phyloP scores from a whole-genome alignment of 37 sponge, comb jelly and placozoan species.

The Axinella damicornis region DNA sequence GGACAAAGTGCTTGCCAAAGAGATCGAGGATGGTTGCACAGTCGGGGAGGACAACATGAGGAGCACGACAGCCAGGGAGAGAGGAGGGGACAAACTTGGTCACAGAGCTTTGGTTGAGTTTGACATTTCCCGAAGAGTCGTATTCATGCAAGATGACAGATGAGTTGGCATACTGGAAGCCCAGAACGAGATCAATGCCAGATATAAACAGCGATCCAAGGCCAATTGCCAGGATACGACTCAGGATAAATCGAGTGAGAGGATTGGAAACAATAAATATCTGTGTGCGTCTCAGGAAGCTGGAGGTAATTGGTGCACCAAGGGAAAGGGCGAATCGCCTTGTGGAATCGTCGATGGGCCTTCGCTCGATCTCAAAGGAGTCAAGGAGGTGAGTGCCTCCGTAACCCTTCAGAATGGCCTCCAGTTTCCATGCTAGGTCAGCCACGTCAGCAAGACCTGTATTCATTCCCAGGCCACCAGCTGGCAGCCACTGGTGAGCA shows the following conservation, averaged over 20 bases:
- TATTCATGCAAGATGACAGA: conserved; percentile 64
- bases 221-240: background rate
- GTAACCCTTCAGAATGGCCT: conserved; percentile 70
- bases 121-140: conserved; percentile 1
- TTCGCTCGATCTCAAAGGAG: conserved; percentile 66
- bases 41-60: conserved; percentile 75
- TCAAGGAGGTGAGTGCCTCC: conserved; percentile 73
- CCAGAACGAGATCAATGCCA: conserved; percentile 52
- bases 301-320: background rate
- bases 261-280: conserved; percentile 14
- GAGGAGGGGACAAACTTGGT: conserved; percentile 45
- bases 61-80: conserved; percentile 81
- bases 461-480: conserved; percentile 85
- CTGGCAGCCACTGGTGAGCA: conserved; percentile 86
- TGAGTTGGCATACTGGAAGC: conserved; percentile 72
- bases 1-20: conserved; percentile 63
- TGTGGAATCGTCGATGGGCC: conserved; percentile 53
- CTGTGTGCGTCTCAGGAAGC: no score
- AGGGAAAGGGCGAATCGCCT: conserved; percentile 21
- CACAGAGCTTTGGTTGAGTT: background rate
- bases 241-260: conserved; percentile 12
- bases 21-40: conserved; percentile 59
- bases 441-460: conserved; percentile 76
- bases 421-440: conserved; percentile 85
- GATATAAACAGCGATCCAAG: background rate